Evolutionary conservation across 2,113 vertebrate genomes (phyloP), one percentile per base, ranked within the genome.

Genomic region (Synchiropus splendidus): DNA sequence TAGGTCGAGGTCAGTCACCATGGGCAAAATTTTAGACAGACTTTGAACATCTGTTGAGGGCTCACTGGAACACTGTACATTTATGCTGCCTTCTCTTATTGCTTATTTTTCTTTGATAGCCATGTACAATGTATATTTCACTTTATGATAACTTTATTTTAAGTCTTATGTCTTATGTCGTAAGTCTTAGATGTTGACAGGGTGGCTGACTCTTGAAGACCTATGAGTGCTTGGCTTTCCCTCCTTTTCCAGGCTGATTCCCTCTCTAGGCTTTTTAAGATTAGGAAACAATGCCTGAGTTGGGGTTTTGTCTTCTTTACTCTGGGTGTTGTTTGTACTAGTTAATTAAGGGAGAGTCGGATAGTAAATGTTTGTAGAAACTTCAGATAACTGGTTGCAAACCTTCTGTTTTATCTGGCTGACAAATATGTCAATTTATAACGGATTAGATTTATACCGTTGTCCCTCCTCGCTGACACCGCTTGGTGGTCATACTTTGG

Each of bases 291-390:
- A 61, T 43, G 54, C 48, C 32, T 16, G 38, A 44, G 21, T 36
- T 58, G n/a, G n/a, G n/a, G 36, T 51, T 15, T 58, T 45, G 30
- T 10, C 35, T 8, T 46, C 14, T 48, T 52, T 55, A 31, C 51
- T 36, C 51, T 58, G 10, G 40, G 41, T 46, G 61, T 47, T 75
- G 66, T 78, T 77, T 78, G 58, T 49, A 9, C 50, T 72, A 41
- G 46, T 65, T 64, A 66, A 72, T 80, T 66, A 64, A 70, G 54
- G 39, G 39, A 40, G 48, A 37, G 46, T 63, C 57, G 54, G 64
- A 72, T 70, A 67, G 64, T 72, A 64, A 82, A 67, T 72, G 77
- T 80, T 58, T 65, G 57, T 65, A 66, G 63, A 74, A 64, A 58
- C 64, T 36, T 51, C 9, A 67, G 74, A 80, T 80, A 72, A 58